Evolutionary conservation across 2,113 vertebrate species (phyloP).

Genomic region (Gymnarchus niloticus): DNA sequence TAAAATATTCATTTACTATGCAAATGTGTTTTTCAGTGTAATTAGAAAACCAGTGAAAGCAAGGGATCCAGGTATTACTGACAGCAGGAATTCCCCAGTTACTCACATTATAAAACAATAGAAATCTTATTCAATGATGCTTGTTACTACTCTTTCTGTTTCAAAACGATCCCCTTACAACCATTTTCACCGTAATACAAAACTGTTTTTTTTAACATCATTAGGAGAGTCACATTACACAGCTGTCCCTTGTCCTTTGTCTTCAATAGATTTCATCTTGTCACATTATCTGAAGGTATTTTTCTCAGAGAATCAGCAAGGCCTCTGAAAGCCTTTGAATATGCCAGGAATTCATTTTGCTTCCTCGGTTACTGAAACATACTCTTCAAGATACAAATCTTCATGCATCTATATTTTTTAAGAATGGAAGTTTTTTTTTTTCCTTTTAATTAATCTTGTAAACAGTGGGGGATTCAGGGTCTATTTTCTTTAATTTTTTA

Average conservation of each 20-base stretch:
- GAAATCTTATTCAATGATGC: not conserved
- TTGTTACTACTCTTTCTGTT: constrained; percentile 7
- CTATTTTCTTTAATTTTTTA: not conserved
- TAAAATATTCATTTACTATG: too few relatives aligned
- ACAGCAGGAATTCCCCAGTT: too few relatives aligned
- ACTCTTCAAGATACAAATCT: not conserved
- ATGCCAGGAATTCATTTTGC: not conserved
- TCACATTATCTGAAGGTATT: not conserved
- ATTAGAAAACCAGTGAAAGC: too few relatives aligned
- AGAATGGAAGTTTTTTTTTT: too few relatives aligned
- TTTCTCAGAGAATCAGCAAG: not conserved
- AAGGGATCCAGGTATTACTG: too few relatives aligned
- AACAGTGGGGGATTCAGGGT: not conserved
- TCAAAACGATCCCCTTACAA: not conserved
- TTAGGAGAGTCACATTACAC: not conserved
- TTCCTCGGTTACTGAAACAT: not conserved
- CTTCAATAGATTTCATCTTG: not conserved
- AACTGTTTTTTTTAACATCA: not conserved
- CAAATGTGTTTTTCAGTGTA: too few relatives aligned
- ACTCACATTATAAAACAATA: not conserved
- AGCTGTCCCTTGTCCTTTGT: not conserved
- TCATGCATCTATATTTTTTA: not conserved
- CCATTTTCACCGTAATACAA: not conserved
- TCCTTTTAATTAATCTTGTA: too few relatives aligned
- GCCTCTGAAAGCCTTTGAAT: not conserved